Conservation (phyloP, 2,888 invertebrate genomes). For the Drosophila mimica region DNA sequence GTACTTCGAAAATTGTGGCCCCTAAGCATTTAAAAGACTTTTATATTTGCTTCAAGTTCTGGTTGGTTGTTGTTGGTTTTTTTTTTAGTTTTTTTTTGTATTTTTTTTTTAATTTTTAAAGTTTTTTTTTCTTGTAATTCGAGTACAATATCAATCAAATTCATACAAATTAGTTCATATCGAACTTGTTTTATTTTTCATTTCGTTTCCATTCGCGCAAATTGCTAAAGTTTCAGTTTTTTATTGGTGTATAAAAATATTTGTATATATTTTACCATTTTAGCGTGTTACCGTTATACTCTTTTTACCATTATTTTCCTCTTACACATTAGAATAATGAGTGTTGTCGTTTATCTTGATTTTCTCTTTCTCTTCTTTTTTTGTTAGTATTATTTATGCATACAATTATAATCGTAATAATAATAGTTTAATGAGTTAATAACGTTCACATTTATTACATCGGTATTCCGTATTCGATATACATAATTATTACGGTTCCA, state of each 20-base stretch:
- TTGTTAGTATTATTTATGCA: conserved; percentile 54
- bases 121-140: conserved; percentile 27
- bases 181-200: conserved; percentile 29
- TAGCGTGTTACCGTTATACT: conserved; percentile 23
- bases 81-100: conserved; percentile 26
- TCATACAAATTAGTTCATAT: conserved; percentile 55
- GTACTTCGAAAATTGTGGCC: conserved; percentile 83
- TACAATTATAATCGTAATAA: conserved; percentile 71
- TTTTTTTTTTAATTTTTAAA: conserved; percentile 29
- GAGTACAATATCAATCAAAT: conserved; percentile 63
- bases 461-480: conserved; percentile 45
- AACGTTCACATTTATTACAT: conserved; percentile 77
- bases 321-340: conserved; percentile 79
- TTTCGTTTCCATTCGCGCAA: conserved; percentile 23
- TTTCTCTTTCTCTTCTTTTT: conserved; percentile 24
- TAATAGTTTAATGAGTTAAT: conserved; percentile 77
- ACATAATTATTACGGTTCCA: conserved; percentile 56
- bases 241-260: conserved; percentile 70
- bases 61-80: conserved; percentile 54
- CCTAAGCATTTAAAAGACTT: conserved; percentile 84
- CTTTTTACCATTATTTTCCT: conserved; percentile 28
- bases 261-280: conserved; percentile 68
- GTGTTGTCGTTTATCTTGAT: conserved; percentile 45
- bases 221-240: conserved; percentile 26
- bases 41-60: conserved; percentile 66